Evolutionary conservation across 2,113 vertebrate species (phyloP).

Genomic region (Myotis davidii): DNA sequence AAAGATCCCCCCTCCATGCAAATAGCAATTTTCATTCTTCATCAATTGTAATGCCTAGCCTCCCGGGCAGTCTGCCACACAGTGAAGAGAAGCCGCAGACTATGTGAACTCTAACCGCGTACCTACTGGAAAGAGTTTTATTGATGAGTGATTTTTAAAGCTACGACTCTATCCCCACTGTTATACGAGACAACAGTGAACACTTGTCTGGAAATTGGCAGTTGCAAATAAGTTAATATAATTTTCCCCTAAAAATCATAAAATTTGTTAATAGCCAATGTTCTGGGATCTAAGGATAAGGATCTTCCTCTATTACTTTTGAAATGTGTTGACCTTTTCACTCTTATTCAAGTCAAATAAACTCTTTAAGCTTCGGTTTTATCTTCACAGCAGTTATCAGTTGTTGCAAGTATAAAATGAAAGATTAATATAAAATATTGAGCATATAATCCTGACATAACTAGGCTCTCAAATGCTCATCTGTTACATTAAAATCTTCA

Average conservation of each 20-base stretch:
- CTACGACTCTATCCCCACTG: background rate
- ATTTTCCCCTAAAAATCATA: background rate
- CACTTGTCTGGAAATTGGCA: background rate
- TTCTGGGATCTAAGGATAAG: background rate
- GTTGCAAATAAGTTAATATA: background rate
- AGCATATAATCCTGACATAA: background rate
- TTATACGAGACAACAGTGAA: background rate
- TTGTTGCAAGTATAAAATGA: background rate
- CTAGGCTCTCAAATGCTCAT: background rate
- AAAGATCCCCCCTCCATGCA: background rate
- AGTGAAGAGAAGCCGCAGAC: background rate
- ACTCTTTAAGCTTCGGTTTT: background rate
- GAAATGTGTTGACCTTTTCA: background rate
- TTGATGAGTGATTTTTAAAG: background rate
- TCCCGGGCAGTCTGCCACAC: background rate
- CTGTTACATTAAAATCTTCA: background rate
- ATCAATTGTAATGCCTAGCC: background rate
- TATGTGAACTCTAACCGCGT: background rate
- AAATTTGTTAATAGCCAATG: background rate
- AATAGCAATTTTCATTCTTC: background rate
- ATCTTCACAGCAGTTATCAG: background rate
- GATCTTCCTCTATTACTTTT: background rate
- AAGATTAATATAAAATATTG: background rate
- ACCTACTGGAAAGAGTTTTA: background rate
- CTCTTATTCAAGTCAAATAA: background rate